A percentile compares a stretch with the other conserved stretches of the same genome.
Evolutionary conservation across 2,113 vertebrate species (phyloP).

Genomic region (Henicopernis longicauda): DNA sequence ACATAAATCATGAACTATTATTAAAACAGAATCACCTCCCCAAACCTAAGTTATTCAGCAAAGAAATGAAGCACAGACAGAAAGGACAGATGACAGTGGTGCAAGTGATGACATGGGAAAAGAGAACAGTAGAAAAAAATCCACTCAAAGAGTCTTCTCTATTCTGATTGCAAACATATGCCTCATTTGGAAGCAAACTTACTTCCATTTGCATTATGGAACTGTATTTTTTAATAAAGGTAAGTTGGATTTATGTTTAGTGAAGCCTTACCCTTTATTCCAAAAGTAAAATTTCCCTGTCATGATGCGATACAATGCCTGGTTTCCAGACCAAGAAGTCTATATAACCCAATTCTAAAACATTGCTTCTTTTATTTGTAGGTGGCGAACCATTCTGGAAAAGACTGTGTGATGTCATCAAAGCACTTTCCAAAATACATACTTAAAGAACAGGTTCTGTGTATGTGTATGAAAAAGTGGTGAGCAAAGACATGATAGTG

Average conservation of each 20-base stretch:
- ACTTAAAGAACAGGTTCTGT: not conserved
- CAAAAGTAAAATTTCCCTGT: not conserved
- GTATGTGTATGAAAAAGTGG: not conserved
- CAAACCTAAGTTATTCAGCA: not conserved
- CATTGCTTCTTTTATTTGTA: not conserved
- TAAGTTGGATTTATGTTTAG: not conserved
- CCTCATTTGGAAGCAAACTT: constrained; percentile 23
- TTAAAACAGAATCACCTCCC: not conserved
- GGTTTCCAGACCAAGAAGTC: not conserved
- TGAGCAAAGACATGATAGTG: not conserved
- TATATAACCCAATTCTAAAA: not conserved
- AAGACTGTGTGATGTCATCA: not conserved
- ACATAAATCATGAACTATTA: not conserved
- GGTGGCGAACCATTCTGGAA: not conserved
- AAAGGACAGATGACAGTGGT: not conserved
- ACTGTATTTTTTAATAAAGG: not conserved
- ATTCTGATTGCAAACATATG: not conserved
- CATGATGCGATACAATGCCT: not conserved
- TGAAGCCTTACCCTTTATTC: constrained; percentile 9
- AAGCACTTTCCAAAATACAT: not conserved
- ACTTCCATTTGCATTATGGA: not conserved
- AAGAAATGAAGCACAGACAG: not conserved
- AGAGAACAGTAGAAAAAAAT: not conserved
- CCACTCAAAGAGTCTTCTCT: not conserved
- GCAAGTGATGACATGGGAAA: not conserved